phyloP scores from a whole-genome alignment of 2,888 invertebrate genomes.

The Cantharis lateralis region DNA sequence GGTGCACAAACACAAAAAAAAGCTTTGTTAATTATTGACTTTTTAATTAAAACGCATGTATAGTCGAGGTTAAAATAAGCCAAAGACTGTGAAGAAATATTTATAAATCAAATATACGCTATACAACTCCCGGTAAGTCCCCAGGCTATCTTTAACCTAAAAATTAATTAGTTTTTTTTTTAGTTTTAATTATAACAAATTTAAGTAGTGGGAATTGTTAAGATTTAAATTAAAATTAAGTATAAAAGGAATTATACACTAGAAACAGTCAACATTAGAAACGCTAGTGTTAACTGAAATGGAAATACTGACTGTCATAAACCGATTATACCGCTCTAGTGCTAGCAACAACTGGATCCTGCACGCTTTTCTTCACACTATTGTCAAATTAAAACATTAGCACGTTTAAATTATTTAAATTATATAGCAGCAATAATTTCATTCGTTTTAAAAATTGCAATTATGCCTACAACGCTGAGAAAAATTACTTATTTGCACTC shows the following conservation, averaged over 20 bases:
- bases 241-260: background rate
- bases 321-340: conserved; percentile 18
- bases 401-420: background rate
- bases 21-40: conserved; percentile 18
- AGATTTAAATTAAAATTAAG: conserved; percentile 1
- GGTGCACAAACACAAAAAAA: conserved; percentile 16
- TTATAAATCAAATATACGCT: background rate
- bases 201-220: background rate
- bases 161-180: background rate
- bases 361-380: conserved; percentile 13
- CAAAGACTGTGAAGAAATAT: conserved; percentile 6
- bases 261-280: conserved; percentile 9
- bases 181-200: background rate
- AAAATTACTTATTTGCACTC: background rate
- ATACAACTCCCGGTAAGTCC: background rate
- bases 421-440: background rate
- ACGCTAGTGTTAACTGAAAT: conserved; percentile 15
- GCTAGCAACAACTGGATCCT: conserved; percentile 18
- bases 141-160: background rate
- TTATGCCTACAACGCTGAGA: background rate
- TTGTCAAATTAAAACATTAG: conserved; percentile 22
- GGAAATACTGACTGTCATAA: conserved; percentile 21
- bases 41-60: conserved; percentile 16
- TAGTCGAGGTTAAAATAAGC: conserved; percentile 9
- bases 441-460: background rate